Evolutionary conservation across 2,888 invertebrate genomes (phyloP), one percentile per base, ranked within the genome.

Genomic region (Aradus depressus): DNA sequence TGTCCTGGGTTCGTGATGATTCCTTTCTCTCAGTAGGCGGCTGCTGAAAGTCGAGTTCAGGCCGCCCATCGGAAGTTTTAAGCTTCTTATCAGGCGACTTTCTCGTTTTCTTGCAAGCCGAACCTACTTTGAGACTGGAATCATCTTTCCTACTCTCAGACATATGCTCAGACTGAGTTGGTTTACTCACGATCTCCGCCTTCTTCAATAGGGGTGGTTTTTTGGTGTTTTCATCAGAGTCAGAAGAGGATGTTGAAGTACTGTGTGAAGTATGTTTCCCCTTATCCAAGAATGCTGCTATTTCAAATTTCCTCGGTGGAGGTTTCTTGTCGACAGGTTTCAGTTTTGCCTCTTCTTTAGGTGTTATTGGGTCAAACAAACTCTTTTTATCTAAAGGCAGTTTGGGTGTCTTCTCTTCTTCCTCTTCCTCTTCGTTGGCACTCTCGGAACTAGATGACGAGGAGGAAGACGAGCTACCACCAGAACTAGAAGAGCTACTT

Each of bases 11-110:
- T 67, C 70, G 71, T 66, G 68, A 65, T 71, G 76, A 69, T 82
- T 84, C 80, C 77, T 80, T 79, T 83, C 83, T 75, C 74, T 81
- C 76, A 84, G 71, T 67, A 81, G 76, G 65, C 75, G 79, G 74
- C 74, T 80, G 74, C 76, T 77, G 73, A 75, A 76, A 74, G 75
- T 78, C 73, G 70, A 72, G 75, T 75, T 77, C 79, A 76, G 77
- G 75, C 75, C 76, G 75, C 79, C 78, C 77, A 76, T 81, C 81
- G 80, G 81, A 80, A 80, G 80, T 80, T 81, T 81, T 81, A 79
- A 80, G 80, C 80, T 81, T 81, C 81, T 80, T 81, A 71, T 80
- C 80, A 68, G 80, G 79, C 75, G 79, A 75, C 76, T 77, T 79
- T 69, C 74, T 76, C 66, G 68, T 67, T 68, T 71, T 72, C 65